Base-by-base conservation (phyloP, 2,888 invertebrate genomes). In the Dendrolimus pini region DNA sequence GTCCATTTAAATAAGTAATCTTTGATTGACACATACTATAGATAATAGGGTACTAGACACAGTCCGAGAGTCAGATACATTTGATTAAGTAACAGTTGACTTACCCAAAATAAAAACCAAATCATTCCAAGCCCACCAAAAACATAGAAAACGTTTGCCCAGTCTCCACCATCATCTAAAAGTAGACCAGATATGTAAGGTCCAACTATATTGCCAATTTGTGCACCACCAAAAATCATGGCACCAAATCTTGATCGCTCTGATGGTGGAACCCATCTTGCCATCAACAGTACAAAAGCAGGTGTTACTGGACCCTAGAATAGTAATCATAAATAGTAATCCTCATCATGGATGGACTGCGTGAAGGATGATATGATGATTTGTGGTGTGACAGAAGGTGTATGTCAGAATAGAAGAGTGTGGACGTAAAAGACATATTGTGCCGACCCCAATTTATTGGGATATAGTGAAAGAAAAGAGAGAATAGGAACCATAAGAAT, bases 211-310 rank as follows among this genome's bases (percentile, higher is more conserved):
- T 91, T 92, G 12, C 93, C 93, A 14, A 92, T 70, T 71, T 92
- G 91, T 3, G 91, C 91, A 1, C 93, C 93, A 41, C 93, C 92
- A 59, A 93, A 93, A 58, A 93, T 91, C 75, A 93, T 88, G 1
- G 93, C 92, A 0, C 93, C 92, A 53, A 93, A 84, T 54, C 87
- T 76, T 7, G 93, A 92, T 47, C 93, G 75, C 65, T 93, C 93
- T 7, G 83, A 69, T 0, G 92, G 91, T 0, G 93, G 93, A 0
- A 91, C 89, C 93, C 93, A 93, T 69, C 92, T 83, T 0, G 93
- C 92, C 62, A 93, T 74, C 9, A 94, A 70, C 1, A 91, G 80
- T 10, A 93, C 92, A 77, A 95, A 92, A 0, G 94, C 93, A 54
- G 92, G 93, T 61, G 91, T 93, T 1, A 92, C 91, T 10, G 92